A percentile compares a stretch with the other conserved stretches of the same genome.
phyloP scores from a whole-genome alignment of 2,888 invertebrate genomes.

The Ornithoptera priamus region DNA sequence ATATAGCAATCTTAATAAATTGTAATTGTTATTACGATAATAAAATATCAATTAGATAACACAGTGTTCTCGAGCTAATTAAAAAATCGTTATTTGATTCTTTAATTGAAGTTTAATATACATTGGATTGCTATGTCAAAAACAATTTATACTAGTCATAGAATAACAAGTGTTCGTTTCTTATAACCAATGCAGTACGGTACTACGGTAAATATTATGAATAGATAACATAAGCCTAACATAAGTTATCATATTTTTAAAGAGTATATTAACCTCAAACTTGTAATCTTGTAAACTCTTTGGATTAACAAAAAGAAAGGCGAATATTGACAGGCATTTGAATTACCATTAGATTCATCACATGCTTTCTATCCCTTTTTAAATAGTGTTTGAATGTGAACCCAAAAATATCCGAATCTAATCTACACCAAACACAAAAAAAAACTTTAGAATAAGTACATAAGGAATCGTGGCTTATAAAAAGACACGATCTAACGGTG shows the following conservation, averaged over 20 bases:
- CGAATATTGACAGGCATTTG: too few relatives aligned
- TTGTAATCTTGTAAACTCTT: too few relatives aligned
- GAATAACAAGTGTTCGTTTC: not conserved
- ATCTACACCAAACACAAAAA: not conserved
- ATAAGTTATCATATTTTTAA: too few relatives aligned
- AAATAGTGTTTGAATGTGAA: not conserved
- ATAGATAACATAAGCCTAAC: too few relatives aligned
- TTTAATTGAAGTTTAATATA: not conserved
- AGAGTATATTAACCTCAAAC: too few relatives aligned
- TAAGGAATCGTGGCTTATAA: slow-evolving; percentile 3
- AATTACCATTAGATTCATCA: too few relatives aligned
- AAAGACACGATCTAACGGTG: slow-evolving; percentile 23
- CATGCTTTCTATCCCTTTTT: not conserved
- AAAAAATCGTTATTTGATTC: not conserved
- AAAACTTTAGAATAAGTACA: not conserved
- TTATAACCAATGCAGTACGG: not conserved
- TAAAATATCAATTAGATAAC: not conserved
- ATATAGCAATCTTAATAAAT: too few relatives aligned
- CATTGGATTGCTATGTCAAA: not conserved
- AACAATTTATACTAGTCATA: not conserved
- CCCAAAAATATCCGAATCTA: not conserved
- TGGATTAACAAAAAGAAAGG: too few relatives aligned
- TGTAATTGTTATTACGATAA: not conserved
- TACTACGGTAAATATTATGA: not conserved
- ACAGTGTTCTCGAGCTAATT: not conserved